These are phyloP conservation scores for Heterodera carotae DNA, from an alignment of 1,140 invertebrate genomes.

Conservation along the genomic window DNA sequence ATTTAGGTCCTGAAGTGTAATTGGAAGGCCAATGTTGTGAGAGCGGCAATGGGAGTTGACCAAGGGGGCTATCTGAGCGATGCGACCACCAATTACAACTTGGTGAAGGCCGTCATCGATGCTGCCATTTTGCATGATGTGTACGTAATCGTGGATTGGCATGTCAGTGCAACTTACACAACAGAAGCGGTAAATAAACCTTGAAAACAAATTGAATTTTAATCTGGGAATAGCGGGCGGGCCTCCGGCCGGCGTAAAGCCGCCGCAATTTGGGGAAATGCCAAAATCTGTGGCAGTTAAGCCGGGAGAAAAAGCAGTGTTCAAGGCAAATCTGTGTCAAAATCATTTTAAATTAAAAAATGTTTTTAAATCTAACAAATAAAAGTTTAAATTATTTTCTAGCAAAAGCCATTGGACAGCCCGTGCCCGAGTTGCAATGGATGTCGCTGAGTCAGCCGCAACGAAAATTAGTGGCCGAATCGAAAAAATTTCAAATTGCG, in stretches of 20 bases:
- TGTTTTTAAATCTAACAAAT: background rate
- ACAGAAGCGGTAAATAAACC: conserved; percentile 28
- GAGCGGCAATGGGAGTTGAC: conserved; percentile 41
- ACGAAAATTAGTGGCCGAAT: conserved; percentile 40
- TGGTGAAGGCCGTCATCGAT: conserved; percentile 30
- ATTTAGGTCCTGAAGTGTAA: conserved; percentile 6
- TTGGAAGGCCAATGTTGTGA: conserved; percentile 36
- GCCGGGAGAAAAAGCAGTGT: conserved; percentile 53
- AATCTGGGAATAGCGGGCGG: conserved; percentile 13
- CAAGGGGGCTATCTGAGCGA: conserved; percentile 32
- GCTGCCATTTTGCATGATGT: conserved; percentile 29
- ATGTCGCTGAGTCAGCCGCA: conserved; percentile 33
- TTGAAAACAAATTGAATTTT: too few species aligned
- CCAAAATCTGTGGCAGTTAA: conserved; percentile 53
- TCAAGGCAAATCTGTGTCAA: conserved; percentile 18
- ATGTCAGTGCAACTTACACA: conserved; percentile 2
- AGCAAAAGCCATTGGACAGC: conserved; percentile 51
- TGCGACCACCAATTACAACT: background rate
- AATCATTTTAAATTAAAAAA: background rate
- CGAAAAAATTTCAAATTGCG: conserved; percentile 53
- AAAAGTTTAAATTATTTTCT: conserved; percentile 34
- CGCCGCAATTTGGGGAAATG: conserved; percentile 58
- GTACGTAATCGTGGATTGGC: conserved; percentile 29
- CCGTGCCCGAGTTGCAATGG: conserved; percentile 50
- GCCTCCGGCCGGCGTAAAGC: conserved; percentile 31